Conservation (phyloP, 2,888 invertebrate genomes). For the Bhutanitis thaidina region DNA sequence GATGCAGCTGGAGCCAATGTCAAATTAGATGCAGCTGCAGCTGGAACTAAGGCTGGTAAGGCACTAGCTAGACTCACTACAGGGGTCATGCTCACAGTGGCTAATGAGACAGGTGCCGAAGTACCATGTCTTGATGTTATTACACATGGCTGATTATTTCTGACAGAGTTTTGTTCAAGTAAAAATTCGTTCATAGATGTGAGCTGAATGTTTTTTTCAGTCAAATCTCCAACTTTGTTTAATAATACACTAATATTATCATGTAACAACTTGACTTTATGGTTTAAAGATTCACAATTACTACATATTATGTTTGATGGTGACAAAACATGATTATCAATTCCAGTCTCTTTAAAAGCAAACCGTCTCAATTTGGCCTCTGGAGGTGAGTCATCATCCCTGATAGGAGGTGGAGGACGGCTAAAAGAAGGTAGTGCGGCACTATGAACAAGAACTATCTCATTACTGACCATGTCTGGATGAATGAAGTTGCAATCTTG, state of each 20-base stretch:
- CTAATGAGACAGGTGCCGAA: slow-evolving; percentile 69
- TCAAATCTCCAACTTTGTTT: slow-evolving; percentile 66
- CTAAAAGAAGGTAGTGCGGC: slow-evolving; percentile 40
- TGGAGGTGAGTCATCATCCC: slow-evolving; percentile 66
- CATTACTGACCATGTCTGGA: slow-evolving; percentile 45
- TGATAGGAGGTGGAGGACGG: slow-evolving; percentile 45
- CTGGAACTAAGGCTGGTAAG: slow-evolving; percentile 62
- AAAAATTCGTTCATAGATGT: slow-evolving; percentile 75
- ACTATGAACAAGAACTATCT: slow-evolving; percentile 34
- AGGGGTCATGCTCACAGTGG: slow-evolving; percentile 73
- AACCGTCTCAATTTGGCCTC: slow-evolving; percentile 64
- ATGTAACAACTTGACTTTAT: slow-evolving; percentile 67
- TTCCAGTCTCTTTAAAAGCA: slow-evolving; percentile 51
- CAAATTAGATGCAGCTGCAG: slow-evolving; percentile 60
- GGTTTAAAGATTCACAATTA: slow-evolving; percentile 63
- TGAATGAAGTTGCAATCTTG: slow-evolving; percentile 61
- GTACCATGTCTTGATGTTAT: slow-evolving; percentile 71
- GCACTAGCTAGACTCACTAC: slow-evolving; percentile 69
- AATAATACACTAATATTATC: slow-evolving; percentile 72
- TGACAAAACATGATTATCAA: slow-evolving; percentile 53
- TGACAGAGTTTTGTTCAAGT: slow-evolving; percentile 61
- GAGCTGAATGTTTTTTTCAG: slow-evolving; percentile 68
- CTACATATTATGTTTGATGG: slow-evolving; percentile 47
- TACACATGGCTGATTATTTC: slow-evolving; percentile 67
- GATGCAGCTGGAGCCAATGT: slow-evolving; percentile 68